Evolutionary conservation across 2,113 vertebrate species (phyloP).

Genomic region (Bagarius yarrelli): DNA sequence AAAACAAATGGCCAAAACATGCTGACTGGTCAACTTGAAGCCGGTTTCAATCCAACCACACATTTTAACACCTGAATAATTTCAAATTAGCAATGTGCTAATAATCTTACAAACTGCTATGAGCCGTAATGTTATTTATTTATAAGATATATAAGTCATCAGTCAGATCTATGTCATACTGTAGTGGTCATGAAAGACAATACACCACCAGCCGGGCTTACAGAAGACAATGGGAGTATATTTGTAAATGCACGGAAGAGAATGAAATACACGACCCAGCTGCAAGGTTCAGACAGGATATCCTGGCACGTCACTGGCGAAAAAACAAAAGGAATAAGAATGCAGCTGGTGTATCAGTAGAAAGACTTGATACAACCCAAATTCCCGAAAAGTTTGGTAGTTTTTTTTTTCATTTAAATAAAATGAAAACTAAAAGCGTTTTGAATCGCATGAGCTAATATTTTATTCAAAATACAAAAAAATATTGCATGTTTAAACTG

Average conservation of each 20-base stretch:
- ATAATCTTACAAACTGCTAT: too few relatives aligned
- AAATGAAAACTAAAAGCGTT: too few relatives aligned
- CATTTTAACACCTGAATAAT: background rate
- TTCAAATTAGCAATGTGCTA: background rate
- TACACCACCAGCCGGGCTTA: constrained; percentile 18
- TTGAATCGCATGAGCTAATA: too few relatives aligned
- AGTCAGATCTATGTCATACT: background rate
- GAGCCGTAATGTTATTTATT: background rate
- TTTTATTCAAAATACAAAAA: too few relatives aligned
- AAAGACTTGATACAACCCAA: background rate
- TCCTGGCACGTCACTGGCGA: constrained; percentile 49
- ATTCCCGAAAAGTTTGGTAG: too few relatives aligned
- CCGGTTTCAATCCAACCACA: background rate
- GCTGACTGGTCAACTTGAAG: background rate
- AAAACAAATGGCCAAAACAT: background rate
- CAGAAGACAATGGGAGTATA: constrained; percentile 41
- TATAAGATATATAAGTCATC: background rate
- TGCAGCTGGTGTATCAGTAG: background rate
- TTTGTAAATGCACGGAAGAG: constrained; percentile 48
- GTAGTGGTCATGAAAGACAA: background rate
- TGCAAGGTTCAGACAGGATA: constrained; percentile 45
- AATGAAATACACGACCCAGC: constrained; percentile 21
- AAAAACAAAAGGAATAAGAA: constrained; percentile 33
- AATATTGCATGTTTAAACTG: too few relatives aligned
- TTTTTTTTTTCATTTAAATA: too few relatives aligned